These are phyloP conservation scores for Phaedon cochleariae DNA, from an alignment of 2,888 invertebrate species.

Conservation along the genomic window DNA sequence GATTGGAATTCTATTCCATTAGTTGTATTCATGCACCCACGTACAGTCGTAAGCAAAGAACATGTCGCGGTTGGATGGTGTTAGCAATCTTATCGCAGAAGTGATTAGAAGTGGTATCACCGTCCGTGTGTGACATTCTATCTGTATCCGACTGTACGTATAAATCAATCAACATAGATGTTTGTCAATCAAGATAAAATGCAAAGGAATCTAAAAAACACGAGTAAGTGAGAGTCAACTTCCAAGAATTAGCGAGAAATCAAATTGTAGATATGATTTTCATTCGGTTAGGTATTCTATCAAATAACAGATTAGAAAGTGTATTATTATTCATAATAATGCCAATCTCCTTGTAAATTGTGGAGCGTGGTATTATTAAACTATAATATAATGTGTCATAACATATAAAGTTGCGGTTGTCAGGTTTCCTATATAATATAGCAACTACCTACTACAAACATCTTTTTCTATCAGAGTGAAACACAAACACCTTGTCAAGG, in stretches of 20 bases:
- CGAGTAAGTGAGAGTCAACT: too few relatives aligned
- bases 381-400: slow-evolving; percentile 25
- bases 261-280: not conserved
- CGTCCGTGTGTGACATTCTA: too few relatives aligned
- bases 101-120: too few relatives aligned
- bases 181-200: too few relatives aligned
- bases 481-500: not conserved
- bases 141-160: too few relatives aligned
- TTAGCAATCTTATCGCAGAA: too few relatives aligned
- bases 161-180: too few relatives aligned
- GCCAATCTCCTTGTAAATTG: slow-evolving; percentile 6
- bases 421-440: not conserved
- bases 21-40: too few relatives aligned
- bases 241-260: not conserved
- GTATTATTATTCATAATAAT: slow-evolving; percentile 21
- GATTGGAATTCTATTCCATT: too few relatives aligned
- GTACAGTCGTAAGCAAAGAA: too few relatives aligned
- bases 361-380: slow-evolving; percentile 7
- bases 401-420: slow-evolving; percentile 1
- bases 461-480: not conserved
- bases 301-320: slow-evolving; percentile 24
- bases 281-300: slow-evolving; percentile 3
- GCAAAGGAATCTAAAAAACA: too few relatives aligned
- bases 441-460: not conserved
- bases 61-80: too few relatives aligned